A percentile compares a stretch with the other conserved stretches of the same genome.
Evolutionary conservation across 1,140 invertebrate genomes (phyloP).

Genomic region (Caenorhabditis brenneri): DNA sequence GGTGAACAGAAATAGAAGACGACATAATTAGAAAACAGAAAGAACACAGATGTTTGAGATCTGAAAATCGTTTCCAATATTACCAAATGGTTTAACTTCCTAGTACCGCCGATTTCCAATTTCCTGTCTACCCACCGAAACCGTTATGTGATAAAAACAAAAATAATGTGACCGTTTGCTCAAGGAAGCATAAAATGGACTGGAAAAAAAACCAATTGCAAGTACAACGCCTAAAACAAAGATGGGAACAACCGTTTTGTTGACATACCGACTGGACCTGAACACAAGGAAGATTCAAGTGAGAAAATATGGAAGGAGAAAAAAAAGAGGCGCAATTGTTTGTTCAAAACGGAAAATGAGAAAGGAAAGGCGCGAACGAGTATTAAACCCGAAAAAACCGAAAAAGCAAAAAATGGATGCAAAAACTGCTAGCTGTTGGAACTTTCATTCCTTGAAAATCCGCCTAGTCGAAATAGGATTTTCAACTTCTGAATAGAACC

Average conservation of each 20-base stretch:
- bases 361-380: slow-evolving; percentile 11
- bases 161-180: neutral
- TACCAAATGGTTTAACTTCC: neutral
- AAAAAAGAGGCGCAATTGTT: neutral
- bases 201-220: neutral
- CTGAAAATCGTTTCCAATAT: neutral
- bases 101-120: too few relatives aligned
- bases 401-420: neutral
- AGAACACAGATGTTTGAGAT: neutral
- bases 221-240: slow-evolving; percentile 33
- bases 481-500: slow-evolving; percentile 21
- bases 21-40: neutral
- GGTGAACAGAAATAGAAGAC: neutral
- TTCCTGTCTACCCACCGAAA: neutral
- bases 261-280: slow-evolving; percentile 32
- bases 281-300: slow-evolving; percentile 20
- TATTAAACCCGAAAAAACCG: slow-evolving; percentile 19
- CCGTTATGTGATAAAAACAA: too few relatives aligned
- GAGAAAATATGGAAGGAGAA: slow-evolving; percentile 21
- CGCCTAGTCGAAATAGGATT: slow-evolving; percentile 17
- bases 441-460: neutral
- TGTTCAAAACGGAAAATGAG: slow-evolving; percentile 34
- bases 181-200: neutral
- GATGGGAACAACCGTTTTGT: slow-evolving; percentile 1
- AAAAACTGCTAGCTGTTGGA: neutral